Percentiles rank a stretch among this genome's conserved stretches.
Evolutionary conservation across 2,888 invertebrate genomes (phyloP).

Genomic region (Diaphora mendica): DNA sequence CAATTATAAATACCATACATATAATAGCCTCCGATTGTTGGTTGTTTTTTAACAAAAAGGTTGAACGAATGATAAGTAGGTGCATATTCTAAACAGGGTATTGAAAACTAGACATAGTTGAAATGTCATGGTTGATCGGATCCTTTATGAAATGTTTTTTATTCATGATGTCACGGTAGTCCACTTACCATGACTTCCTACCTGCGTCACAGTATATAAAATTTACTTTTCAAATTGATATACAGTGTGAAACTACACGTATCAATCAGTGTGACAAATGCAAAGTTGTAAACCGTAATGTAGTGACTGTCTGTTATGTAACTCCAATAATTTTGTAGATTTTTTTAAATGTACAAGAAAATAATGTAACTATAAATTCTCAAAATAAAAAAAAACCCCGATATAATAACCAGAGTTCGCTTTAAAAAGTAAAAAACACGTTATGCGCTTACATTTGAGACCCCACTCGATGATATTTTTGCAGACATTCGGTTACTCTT

Average conservation of each 20-base stretch:
- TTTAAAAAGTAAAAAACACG: no score
- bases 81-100: constrained; percentile 17
- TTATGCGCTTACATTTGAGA: no score
- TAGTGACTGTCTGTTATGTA: background rate
- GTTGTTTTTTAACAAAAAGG: background rate
- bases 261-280: constrained; percentile 24
- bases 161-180: constrained; percentile 57
- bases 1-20: background rate
- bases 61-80: constrained; percentile 2
- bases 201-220: constrained; percentile 40
- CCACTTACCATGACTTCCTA: constrained; percentile 1
- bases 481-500: no score
- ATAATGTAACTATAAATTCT: no score
- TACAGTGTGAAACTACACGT: constrained; percentile 44
- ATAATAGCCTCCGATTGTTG: background rate
- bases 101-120: constrained; percentile 46
- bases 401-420: no score
- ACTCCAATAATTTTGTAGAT: background rate
- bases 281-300: constrained; percentile 8
- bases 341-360: background rate
- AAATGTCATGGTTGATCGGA: constrained; percentile 61
- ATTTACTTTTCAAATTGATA: constrained; percentile 31
- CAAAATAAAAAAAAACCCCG: no score
- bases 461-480: no score
- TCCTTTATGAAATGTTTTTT: constrained; percentile 64